These are phyloP conservation scores for Rutpela maculata DNA, from an alignment of 2,888 invertebrate species.

Conservation along the genomic window DNA sequence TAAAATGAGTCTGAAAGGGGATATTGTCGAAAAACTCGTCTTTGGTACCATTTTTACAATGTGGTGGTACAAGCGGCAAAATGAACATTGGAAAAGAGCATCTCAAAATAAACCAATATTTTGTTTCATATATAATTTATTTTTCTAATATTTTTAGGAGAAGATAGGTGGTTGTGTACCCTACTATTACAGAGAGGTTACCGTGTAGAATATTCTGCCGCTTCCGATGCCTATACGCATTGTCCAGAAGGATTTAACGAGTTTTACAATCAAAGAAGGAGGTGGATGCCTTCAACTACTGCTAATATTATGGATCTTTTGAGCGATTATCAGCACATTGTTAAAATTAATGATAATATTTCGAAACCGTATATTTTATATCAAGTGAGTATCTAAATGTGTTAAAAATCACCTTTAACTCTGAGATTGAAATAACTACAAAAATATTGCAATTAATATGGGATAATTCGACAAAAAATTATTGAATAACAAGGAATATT, in stretches of 20 bases:
- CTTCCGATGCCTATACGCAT: constrained; percentile 95
- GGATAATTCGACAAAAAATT: too few relatives aligned
- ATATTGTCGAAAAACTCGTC: too few relatives aligned
- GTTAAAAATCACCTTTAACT: too few relatives aligned
- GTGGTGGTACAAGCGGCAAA: too few relatives aligned
- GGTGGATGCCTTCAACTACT: constrained; percentile 98
- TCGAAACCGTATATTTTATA: constrained; percentile 87
- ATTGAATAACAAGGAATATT: too few relatives aligned
- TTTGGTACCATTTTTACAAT: too few relatives aligned
- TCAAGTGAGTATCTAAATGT: constrained; percentile 73
- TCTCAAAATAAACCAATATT: too few relatives aligned
- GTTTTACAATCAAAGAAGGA: constrained; percentile 94
- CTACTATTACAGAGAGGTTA: constrained; percentile 93
- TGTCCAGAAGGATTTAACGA: constrained; percentile 95
- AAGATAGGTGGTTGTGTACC: constrained; percentile 97
- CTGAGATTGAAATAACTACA: too few relatives aligned
- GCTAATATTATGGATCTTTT: constrained; percentile 95
- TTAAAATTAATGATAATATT: constrained; percentile 91
- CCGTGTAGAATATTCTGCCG: constrained; percentile 95
- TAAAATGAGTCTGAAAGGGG: too few relatives aligned
- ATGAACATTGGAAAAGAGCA: too few relatives aligned
- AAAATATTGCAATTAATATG: too few relatives aligned
- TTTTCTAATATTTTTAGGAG: constrained; percentile 80
- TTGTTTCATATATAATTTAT: too few relatives aligned
- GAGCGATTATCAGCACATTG: constrained; percentile 85